Base-by-base conservation (phyloP, 2,888 invertebrate species). In the Cryptophagus acutangulus region DNA sequence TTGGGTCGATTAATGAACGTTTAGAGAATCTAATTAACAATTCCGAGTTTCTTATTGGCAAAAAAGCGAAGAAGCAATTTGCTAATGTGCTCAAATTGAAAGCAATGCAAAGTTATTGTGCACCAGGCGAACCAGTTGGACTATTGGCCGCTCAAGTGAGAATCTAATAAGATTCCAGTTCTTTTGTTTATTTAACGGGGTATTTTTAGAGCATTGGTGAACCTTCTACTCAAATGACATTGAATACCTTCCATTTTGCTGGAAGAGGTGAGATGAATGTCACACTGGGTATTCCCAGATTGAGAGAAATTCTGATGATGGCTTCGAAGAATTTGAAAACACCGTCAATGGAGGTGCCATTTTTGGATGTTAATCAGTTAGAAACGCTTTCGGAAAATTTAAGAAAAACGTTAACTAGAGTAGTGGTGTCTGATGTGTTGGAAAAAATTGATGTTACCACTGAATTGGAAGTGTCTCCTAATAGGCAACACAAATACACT, bases 231-330 rank as follows among this genome's bases (percentile, higher is more conserved):
- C 99, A 99, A 77, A 99, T 99, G 99, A 99, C 99, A 59, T 72
- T 99, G 65, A 99, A 99, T 70, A 99, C 99, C 26, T 99, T 99
- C 71, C 99, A 99, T 66, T 99, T 99, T 69, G 99, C 99, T 58
- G 99, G 99, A 63, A 84, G 96, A 71, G 96, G 97, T 75, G 99
- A 99, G 72, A 99, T 99, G 96, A 99, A 99, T 74, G 97, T 99
- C 0, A 99, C 99, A 0, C 76, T 99, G n/a, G 99, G 99, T 76
- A 97, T 99, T 57, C 99, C 99, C 0, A 82, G 99, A 55, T 75
- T 99, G 3, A 74, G 95, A 55, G 99, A 99, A 77, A 94, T 99
- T 55, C 74, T 99, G 1, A 97, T 99, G 96, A 84, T 86, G 59
- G 96, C 95, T 0, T 87, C 92, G 1, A 81, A 80, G n/a, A 86